Conservation (phyloP, 2,797 vertebrate genomes). For the Muscicapa comitata region DNA sequence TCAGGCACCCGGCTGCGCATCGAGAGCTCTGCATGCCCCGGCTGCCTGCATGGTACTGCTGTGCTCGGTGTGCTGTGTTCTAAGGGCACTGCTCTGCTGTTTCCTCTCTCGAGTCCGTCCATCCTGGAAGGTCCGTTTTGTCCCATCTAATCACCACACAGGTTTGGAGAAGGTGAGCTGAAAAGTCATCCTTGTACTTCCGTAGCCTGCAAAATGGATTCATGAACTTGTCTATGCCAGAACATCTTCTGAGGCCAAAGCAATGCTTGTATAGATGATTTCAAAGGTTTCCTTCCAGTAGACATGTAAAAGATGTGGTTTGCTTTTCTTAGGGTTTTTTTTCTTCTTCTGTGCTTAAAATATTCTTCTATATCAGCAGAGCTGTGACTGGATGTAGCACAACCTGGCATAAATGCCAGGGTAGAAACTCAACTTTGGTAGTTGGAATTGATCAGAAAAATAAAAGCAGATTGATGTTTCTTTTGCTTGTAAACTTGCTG, state of each 20-base stretch:
- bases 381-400: background rate
- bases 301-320: background rate
- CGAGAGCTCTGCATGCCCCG: no score
- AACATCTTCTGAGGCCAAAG: background rate
- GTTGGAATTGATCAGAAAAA: background rate
- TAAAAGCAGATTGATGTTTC: background rate
- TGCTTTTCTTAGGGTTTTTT: background rate
- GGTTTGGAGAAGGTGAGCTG: background rate
- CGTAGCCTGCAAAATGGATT: background rate
- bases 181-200: background rate
- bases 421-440: background rate
- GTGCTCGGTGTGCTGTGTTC: background rate
- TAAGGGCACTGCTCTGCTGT: background rate
- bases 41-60: accelerated
- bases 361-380: background rate
- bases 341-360: background rate
- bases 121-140: background rate
- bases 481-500: background rate
- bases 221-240: background rate
- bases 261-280: background rate
- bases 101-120: accelerated
- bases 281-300: background rate
- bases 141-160: background rate
- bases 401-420: background rate
- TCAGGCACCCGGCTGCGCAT: accelerated